phyloP scores from a whole-genome alignment of 2,888 invertebrate species.

The Meganola albula region DNA sequence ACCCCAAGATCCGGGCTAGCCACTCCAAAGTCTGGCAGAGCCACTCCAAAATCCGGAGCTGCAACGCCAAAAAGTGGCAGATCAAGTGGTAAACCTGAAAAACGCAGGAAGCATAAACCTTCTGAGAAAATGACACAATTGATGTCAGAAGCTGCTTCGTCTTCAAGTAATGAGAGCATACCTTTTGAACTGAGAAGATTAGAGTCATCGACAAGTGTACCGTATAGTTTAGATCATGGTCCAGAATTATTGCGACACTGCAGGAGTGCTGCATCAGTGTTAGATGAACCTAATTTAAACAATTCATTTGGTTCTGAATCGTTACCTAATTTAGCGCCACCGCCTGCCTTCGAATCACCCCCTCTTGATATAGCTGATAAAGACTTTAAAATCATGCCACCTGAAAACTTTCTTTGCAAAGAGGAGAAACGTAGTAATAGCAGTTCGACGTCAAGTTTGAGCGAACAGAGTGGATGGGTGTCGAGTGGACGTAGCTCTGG shows the following conservation, averaged over 20 bases:
- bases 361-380: conserved; percentile 70
- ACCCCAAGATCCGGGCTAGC: conserved; percentile 66
- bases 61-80: conserved; percentile 79
- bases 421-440: conserved; percentile 63
- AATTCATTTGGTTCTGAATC: conserved; percentile 81
- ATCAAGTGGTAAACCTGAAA: conserved; percentile 69
- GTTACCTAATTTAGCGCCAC: conserved; percentile 83
- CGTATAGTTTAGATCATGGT: conserved; percentile 78
- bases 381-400: conserved; percentile 72
- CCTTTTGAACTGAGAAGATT: conserved; percentile 68
- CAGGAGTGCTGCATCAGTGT: conserved; percentile 75
- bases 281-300: conserved; percentile 75
- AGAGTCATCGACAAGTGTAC: conserved; percentile 81
- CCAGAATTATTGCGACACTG: conserved; percentile 73
- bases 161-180: conserved; percentile 78
- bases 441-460: conserved; percentile 82
- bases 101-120: conserved; percentile 65
- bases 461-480: conserved; percentile 93
- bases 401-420: conserved; percentile 68
- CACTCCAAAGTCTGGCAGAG: conserved; percentile 66
- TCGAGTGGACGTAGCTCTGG: conserved; percentile 84
- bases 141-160: conserved; percentile 77
- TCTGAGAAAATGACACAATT: conserved; percentile 74
- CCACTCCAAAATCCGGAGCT: conserved; percentile 64
- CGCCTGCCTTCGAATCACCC: conserved; percentile 78